Evolutionary conservation across 2,797 vertebrate genomes (phyloP).

Genomic region (Cheirogaleus major): DNA sequence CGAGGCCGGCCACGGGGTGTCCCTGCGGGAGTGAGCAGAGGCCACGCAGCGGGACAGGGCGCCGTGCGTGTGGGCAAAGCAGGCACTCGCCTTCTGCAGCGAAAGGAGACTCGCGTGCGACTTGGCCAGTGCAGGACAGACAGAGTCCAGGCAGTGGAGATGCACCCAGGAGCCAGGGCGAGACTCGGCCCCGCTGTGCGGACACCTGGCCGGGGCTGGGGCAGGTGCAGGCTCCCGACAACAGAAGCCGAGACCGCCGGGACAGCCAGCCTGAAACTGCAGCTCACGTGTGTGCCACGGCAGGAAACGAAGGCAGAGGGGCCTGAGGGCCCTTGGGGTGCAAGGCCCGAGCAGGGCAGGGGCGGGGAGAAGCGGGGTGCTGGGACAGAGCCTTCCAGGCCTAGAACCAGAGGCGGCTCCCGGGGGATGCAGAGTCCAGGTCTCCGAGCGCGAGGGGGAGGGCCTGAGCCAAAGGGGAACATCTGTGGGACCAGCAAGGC

Average conservation of each 20-base stretch:
- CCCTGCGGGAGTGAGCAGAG: not conserved
- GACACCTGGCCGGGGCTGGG: not conserved
- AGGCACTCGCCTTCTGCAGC: too few species aligned
- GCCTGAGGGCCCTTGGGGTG: not conserved
- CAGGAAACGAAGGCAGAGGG: not conserved
- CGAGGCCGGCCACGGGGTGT: accelerated
- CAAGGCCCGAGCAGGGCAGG: not conserved
- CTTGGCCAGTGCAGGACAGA: not conserved
- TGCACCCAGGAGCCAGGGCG: too few species aligned
- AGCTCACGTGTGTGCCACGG: not conserved
- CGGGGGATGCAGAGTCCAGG: not conserved
- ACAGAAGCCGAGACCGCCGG: too few species aligned
- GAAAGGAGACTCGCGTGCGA: not conserved
- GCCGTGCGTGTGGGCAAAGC: accelerated
- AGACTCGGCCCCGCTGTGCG: accelerated
- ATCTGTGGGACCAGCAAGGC: accelerated
- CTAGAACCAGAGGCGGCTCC: not conserved
- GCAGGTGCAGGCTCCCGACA: not conserved
- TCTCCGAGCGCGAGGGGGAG: not conserved
- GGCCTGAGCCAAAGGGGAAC: not conserved
- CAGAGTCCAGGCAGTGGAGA: not conserved
- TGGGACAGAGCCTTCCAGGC: accelerated
- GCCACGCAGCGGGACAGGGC: accelerated
- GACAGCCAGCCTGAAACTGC: accelerated
- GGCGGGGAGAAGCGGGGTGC: not conserved